phyloP scores from a whole-genome alignment of 2,797 vertebrate species.

The Macropus fuliginosus region DNA sequence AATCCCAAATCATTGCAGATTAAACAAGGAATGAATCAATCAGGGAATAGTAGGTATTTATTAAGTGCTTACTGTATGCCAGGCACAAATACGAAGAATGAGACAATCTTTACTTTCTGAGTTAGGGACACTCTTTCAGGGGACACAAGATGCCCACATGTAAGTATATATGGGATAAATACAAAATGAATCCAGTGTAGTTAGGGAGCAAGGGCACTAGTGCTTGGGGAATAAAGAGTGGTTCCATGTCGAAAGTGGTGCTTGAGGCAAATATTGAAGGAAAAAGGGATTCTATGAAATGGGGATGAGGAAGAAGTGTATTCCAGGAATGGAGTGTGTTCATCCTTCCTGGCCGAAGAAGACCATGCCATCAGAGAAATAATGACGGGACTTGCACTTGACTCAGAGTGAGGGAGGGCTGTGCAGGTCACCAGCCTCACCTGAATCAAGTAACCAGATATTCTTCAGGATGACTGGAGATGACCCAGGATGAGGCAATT shows the following conservation, averaged over 20 bases:
- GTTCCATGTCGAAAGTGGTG: background rate
- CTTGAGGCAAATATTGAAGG: background rate
- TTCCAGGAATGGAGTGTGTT: background rate
- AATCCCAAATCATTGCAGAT: conserved; percentile 1
- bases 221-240: background rate
- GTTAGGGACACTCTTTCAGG: background rate
- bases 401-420: too few species aligned
- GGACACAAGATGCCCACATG: background rate
- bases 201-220: background rate
- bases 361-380: too few species aligned
- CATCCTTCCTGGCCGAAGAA: too few species aligned
- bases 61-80: background rate
- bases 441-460: too few species aligned
- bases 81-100: background rate
- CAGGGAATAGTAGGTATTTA: conserved; percentile 21
- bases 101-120: background rate
- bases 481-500: too few species aligned
- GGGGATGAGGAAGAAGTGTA: background rate
- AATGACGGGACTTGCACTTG: too few species aligned
- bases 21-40: conserved; percentile 44
- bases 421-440: too few species aligned
- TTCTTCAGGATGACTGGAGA: too few species aligned
- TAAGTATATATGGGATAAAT: background rate
- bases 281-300: background rate
- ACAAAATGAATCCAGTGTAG: background rate